Percentiles rank a stretch among this genome's conserved stretches.
These are phyloP conservation scores for Cheilosia grossa DNA, from an alignment of 2,888 invertebrate species.

Conservation along the genomic window DNA sequence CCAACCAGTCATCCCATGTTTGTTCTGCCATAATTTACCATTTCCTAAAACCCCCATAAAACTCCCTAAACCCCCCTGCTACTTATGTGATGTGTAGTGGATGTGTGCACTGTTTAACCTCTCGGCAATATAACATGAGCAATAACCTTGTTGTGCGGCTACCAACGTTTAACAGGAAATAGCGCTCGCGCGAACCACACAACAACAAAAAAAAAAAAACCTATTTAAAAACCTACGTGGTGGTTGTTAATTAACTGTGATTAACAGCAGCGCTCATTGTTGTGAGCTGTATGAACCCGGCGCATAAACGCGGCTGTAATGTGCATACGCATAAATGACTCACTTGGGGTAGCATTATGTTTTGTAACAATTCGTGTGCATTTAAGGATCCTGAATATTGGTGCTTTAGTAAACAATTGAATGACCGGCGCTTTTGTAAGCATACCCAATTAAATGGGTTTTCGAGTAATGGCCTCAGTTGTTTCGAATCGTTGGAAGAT, in stretches of 20 bases:
- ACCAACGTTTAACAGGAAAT: conserved; percentile 33
- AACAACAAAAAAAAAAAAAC: conserved; percentile 5
- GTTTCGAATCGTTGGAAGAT: no score
- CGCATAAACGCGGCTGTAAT: not conserved
- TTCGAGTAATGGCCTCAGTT: not conserved
- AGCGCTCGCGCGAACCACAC: not conserved
- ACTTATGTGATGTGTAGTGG: conserved; percentile 3
- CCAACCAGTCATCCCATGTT: conserved; percentile 30
- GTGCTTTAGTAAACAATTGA: not conserved
- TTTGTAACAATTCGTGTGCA: conserved; percentile 40
- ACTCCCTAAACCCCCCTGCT: not conserved
- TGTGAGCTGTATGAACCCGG: conserved; percentile 15
- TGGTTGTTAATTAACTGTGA: conserved; percentile 62
- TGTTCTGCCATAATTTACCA: conserved; percentile 43
- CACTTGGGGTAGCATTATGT: conserved; percentile 28
- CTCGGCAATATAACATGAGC: conserved; percentile 1
- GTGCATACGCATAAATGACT: conserved; percentile 51
- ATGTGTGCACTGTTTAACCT: conserved; percentile 7
- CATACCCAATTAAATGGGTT: not conserved
- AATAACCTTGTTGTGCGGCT: conserved; percentile 35
- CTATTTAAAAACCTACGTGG: conserved; percentile 21
- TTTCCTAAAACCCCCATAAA: conserved; percentile 10
- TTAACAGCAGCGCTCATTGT: conserved; percentile 61
- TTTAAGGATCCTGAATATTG: not conserved
- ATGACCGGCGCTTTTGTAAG: not conserved